Base-by-base conservation (phyloP, 2,797 vertebrate species). In the Sphenopsis melanotis region DNA sequence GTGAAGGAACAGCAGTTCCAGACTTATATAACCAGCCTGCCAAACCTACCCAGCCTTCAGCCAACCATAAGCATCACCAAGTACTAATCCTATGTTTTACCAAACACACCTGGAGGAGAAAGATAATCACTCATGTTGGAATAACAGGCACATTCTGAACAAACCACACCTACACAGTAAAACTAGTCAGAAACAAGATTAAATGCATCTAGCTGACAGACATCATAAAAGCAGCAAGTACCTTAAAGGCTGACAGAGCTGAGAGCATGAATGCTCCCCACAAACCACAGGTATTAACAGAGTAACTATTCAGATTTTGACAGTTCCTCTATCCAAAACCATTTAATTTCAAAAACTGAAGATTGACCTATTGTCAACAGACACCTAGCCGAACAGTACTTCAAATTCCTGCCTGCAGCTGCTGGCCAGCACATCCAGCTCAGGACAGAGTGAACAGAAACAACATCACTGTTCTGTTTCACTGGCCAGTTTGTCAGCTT, bases 11-110 rank as follows among this genome's bases (percentile, higher is more conserved):
- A 77, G 72, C 76, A 85, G 37, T 14, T 90, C 52, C 87, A 92
- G 55, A 36, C 55, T 94, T 95, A 92, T 0, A 57, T 83, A 95
- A 95, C 37, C 57, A 87, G 72, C 82, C 91, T 95, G 93, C 65
- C 86, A 93, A 83, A 94, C 76, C 93, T 61, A 61, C 85, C 87
- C 84, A 82, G 79, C 29, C 82, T 93, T 46, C 95, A 93, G 65
- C 89, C 92, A 95, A 81, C 87, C 84, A 90, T 19, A 46, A 90
- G 95, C 78, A 96, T 42, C 89, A 93, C 81, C 79, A 85, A 65
- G 37, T 24, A 46, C 37, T 93, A 94, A 92, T 87, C 32, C 49
- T 52, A 3, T 29, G 52, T 95, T 84, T 81, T 70, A 82, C 74
- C 57, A 90, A 75, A 59, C 85, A 95, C 85, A 94, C 85, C 89